A percentile compares a stretch with the other conserved stretches of the same genome.
Conservation (phyloP, 1,140 invertebrate genomes). For the Lasaia peninsularis region DNA sequence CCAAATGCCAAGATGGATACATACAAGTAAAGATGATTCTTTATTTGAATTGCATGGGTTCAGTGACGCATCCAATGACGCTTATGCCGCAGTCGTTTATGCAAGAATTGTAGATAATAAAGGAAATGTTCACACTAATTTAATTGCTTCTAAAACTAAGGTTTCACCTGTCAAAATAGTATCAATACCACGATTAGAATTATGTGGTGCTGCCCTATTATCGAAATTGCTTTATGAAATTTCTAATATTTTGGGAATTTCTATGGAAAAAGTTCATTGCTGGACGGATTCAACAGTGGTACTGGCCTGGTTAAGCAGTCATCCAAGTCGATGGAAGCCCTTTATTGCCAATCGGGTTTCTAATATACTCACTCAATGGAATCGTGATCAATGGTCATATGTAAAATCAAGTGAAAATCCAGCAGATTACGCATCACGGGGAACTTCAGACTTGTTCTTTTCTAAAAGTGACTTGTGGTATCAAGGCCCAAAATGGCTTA, state of each 20-base stretch:
- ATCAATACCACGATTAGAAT: constrained; percentile 26
- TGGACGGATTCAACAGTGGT: constrained; percentile 28
- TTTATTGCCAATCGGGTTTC: constrained; percentile 42
- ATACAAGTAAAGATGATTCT: neutral
- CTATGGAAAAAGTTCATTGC: neutral
- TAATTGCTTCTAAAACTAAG: constrained; percentile 27
- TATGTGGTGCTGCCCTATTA: constrained; percentile 24
- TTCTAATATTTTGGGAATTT: constrained; percentile 4
- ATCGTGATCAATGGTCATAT: constrained; percentile 53
- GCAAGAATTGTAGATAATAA: constrained; percentile 7
- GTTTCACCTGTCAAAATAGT: constrained; percentile 24
- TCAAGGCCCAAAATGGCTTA: constrained; percentile 20
- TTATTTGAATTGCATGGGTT: constrained; percentile 23
- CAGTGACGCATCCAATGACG: constrained; percentile 23
- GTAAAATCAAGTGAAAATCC: constrained; percentile 57
- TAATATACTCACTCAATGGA: constrained; percentile 39
- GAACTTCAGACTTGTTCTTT: constrained; percentile 20
- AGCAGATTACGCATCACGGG: constrained; percentile 62
- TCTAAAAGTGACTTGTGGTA: constrained; percentile 19
- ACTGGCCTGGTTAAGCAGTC: constrained; percentile 23
- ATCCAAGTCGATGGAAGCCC: constrained; percentile 34
- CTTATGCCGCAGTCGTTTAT: constrained; percentile 28
- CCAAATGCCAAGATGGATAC: constrained; percentile 17
- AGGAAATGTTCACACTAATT: constrained; percentile 5
- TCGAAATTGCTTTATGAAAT: constrained; percentile 21